Evolutionary conservation across 2,113 vertebrate species (phyloP).

Genomic region (Nibea coibor): DNA sequence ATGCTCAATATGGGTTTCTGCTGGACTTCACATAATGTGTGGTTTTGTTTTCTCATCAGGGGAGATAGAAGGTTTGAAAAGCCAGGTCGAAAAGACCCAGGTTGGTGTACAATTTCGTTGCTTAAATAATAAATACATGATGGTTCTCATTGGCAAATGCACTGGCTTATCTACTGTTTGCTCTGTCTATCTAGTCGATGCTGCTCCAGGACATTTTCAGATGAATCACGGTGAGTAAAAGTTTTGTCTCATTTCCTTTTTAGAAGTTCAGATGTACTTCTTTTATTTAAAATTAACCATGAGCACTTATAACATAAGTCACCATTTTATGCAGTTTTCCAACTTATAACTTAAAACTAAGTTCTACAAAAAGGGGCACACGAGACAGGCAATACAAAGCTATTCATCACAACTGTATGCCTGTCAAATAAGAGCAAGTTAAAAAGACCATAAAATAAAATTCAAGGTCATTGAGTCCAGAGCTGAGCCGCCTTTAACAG

Average conservation of each 20-base stretch:
- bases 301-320: no score
- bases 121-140: slow-evolving; percentile 32
- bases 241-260: background rate
- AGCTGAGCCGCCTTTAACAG: no score
- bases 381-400: no score
- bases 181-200: slow-evolving; percentile 59
- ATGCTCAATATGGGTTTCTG: background rate
- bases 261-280: background rate
- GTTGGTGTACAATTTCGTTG: slow-evolving; percentile 81
- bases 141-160: background rate
- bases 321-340: no score
- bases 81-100: slow-evolving; percentile 98
- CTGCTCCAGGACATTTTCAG: slow-evolving; percentile 82
- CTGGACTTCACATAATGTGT: background rate
- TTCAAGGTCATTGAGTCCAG: no score
- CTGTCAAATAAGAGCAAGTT: no score
- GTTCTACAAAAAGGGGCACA: no score
- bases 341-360: no score
- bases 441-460: no score
- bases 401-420: no score
- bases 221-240: slow-evolving; percentile 84
- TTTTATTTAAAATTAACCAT: no score
- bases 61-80: slow-evolving; percentile 99
- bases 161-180: slow-evolving; percentile 36
- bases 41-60: slow-evolving; percentile 81